Evolutionary conservation across 2,888 invertebrate genomes (phyloP).

Genomic region (Argyra leucocephala): DNA sequence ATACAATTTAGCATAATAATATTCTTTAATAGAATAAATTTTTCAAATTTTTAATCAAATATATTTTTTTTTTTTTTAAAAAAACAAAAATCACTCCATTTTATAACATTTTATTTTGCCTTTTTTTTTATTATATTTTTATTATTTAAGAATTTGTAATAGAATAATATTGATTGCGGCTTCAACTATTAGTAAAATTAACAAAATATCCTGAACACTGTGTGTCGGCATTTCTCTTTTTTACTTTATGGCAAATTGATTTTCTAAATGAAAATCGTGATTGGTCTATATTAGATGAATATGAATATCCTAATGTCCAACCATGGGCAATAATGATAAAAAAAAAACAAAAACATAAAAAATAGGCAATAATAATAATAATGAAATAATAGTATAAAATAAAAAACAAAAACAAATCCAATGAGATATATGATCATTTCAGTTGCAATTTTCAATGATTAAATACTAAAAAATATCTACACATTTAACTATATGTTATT

Average conservation of each 20-base stretch:
- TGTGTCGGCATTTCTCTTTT: background rate
- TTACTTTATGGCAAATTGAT: slow-evolving; percentile 10
- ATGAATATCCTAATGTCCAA: background rate
- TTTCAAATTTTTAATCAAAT: background rate
- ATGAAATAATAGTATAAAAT: background rate
- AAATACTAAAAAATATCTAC: too few relatives aligned
- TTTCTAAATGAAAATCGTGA: slow-evolving; percentile 8
- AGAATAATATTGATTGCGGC: too few relatives aligned
- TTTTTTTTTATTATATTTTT: too few relatives aligned
- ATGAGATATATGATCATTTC: background rate
- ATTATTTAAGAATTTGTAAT: too few relatives aligned
- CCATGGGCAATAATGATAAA: background rate
- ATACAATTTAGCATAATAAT: too few relatives aligned
- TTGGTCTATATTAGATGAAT: slow-evolving; percentile 2
- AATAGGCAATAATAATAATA: background rate
- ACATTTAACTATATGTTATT: too few relatives aligned
- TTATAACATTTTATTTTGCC: too few relatives aligned
- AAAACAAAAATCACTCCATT: too few relatives aligned
- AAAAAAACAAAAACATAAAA: background rate
- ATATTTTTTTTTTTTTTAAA: background rate
- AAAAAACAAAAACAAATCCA: background rate
- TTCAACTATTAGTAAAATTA: too few relatives aligned
- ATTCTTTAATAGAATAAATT: background rate
- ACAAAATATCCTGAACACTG: too few relatives aligned
- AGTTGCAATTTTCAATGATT: background rate